phyloP scores from a whole-genome alignment of 2,113 vertebrate species.

The Phylloscopus whistleri region DNA sequence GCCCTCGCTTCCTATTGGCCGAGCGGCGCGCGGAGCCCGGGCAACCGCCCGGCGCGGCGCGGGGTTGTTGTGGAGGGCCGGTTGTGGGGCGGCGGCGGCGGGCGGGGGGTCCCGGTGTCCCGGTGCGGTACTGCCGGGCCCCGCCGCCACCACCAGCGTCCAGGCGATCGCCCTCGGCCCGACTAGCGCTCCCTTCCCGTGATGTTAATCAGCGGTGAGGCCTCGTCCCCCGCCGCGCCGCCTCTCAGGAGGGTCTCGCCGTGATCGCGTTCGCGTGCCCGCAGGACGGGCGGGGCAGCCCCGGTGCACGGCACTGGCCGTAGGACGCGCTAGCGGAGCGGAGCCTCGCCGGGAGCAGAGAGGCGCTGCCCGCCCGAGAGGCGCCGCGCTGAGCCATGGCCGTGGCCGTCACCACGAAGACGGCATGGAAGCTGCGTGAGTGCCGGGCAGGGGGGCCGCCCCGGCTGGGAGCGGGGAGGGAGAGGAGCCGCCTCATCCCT shows the following conservation, averaged over 20 bases:
- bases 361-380: background rate
- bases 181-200: background rate
- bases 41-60: slow-evolving; percentile 15
- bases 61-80: background rate
- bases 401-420: slow-evolving; percentile 82
- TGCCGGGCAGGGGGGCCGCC: background rate
- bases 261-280: background rate
- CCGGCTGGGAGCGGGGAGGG: background rate
- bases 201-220: background rate
- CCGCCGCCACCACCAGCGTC: background rate
- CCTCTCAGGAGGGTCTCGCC: background rate
- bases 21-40: background rate
- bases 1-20: background rate
- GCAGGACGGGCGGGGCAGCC: background rate
- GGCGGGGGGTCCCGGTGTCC: background rate
- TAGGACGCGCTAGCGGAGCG: background rate
- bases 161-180: background rate
- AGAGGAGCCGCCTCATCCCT: background rate
- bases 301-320: background rate
- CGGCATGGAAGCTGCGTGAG: slow-evolving; percentile 94
- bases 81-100: background rate
- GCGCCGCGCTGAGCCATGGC: slow-evolving; percentile 77
- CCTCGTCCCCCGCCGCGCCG: background rate
- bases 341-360: background rate
- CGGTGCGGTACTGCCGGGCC: background rate